Base-by-base conservation (phyloP, 2,888 invertebrate species). In the Zootermopsis nevadensis region DNA sequence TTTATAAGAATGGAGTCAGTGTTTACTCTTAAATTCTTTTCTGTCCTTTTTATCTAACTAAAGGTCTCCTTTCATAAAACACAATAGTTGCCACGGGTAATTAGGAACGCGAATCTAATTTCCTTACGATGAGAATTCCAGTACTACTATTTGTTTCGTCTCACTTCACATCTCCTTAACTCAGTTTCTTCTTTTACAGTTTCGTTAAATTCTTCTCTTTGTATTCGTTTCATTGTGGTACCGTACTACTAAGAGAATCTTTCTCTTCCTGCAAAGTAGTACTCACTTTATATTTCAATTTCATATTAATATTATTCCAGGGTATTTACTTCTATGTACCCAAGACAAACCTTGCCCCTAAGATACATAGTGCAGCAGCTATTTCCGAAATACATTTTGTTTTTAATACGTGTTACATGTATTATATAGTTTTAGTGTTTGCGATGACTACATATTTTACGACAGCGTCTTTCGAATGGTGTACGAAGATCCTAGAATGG, bases 151-250 rank as follows among this genome's bases (percentile, higher is more conserved):
- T 38, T 74, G 74, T n/a, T 38, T 74, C 74, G 74, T 74, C 42
- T 74, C 74, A n/a, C 74, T 74, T 74, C 35, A 38, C 74, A 74
- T 38, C 74, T 74, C 42, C n/a, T 74, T 74, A 74, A 27, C 31
- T 38, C 22, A 38, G n/a, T n/a, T 42, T 38, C 38, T 42, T 74
- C 22, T 42, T 74, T 74, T n/a, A n/a, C 38, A 38, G 19, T 69
- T 69, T 33, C 69, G 33, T 69, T 19, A 48, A 48, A 19, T 19
- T 15, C n/a, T 31, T 69, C 19, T 31, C 6, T 69, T 42, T 42
- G 10, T 38, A 24, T 38, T 74, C 7, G 12, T 74, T 38, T 27
- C 38, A 24, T 38, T 74, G 38, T 2, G 15, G 10, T 24, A 24
- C 24, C 24, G 10, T 24, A 24, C 24, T 38, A 24, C 10, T 74